These are phyloP conservation scores for Polymixis flavicincta DNA, from an alignment of 2,888 invertebrate species.

Conservation along the genomic window DNA sequence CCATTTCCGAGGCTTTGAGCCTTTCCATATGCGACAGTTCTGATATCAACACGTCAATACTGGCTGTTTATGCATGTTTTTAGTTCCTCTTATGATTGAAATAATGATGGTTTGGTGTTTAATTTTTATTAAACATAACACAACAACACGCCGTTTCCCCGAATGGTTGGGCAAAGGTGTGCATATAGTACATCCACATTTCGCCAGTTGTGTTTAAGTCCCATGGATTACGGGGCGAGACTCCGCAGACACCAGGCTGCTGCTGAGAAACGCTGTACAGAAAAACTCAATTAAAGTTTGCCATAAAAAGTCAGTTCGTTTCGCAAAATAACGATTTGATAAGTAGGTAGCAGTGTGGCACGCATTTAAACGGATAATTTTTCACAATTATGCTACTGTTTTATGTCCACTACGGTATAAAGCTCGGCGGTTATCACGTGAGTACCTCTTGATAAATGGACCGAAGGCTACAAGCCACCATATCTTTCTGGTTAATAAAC, in stretches of 20 bases:
- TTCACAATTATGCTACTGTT: constrained; percentile 11
- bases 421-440: constrained; percentile 35
- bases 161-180: too few species aligned
- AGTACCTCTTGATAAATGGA: constrained; percentile 64
- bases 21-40: not conserved
- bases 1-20: not conserved
- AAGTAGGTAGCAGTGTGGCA: not conserved
- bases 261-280: too few species aligned
- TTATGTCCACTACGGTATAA: not conserved
- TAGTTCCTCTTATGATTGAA: not conserved
- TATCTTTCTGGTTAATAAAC: constrained; percentile 72
- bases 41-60: not conserved
- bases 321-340: not conserved
- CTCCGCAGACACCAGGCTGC: too few species aligned
- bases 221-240: too few species aligned
- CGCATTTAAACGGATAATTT: not conserved
- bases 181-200: too few species aligned
- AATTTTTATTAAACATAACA: not conserved
- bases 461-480: constrained; percentile 45
- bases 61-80: not conserved
- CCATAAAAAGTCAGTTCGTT: not conserved
- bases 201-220: too few species aligned
- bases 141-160: too few species aligned
- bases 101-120: not conserved
- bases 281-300: not conserved